These are phyloP conservation scores for Macrobrachium rosenbergii DNA, from an alignment of 1,140 invertebrate genomes.

Conservation along the genomic window DNA sequence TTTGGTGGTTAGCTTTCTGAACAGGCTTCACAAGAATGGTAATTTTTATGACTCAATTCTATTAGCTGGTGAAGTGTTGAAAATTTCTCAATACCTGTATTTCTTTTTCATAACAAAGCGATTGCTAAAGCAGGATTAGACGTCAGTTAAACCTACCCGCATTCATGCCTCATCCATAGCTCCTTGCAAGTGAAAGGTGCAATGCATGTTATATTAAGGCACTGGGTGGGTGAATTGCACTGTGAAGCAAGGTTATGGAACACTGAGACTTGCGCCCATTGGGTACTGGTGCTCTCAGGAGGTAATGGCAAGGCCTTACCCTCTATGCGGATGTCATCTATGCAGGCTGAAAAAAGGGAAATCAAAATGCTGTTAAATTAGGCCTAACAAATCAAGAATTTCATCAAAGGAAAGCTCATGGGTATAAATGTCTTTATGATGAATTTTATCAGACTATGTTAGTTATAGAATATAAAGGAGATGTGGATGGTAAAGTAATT, in stretches of 20 bases:
- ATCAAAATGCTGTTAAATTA: too few relatives aligned
- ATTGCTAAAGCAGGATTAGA: too few relatives aligned
- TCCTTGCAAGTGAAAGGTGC: conserved; percentile 96
- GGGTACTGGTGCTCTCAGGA: conserved; percentile 92
- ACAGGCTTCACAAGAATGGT: too few relatives aligned
- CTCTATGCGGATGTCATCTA: conserved; percentile 89
- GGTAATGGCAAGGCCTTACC: conserved; percentile 91
- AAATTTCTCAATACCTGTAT: too few relatives aligned
- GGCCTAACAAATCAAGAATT: too few relatives aligned
- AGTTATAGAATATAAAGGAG: neutral
- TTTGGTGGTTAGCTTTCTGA: too few relatives aligned
- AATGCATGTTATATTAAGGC: conserved; percentile 90
- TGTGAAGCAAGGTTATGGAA: conserved; percentile 89
- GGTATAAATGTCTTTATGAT: too few relatives aligned
- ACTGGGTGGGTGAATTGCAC: conserved; percentile 94
- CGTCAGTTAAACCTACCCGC: conserved; percentile 84
- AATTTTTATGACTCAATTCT: too few relatives aligned
- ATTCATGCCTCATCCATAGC: conserved; percentile 96
- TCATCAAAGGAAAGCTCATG: too few relatives aligned
- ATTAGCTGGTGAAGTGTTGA: too few relatives aligned
- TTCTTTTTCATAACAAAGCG: too few relatives aligned
- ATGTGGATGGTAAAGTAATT: neutral
- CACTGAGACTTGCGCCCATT: conserved; percentile 95
- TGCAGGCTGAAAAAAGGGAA: conserved; percentile 75
- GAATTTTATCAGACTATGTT: too few relatives aligned